Evolutionary conservation across 2,888 invertebrate species (phyloP).

Genomic region (Andrena chrysosceles): DNA sequence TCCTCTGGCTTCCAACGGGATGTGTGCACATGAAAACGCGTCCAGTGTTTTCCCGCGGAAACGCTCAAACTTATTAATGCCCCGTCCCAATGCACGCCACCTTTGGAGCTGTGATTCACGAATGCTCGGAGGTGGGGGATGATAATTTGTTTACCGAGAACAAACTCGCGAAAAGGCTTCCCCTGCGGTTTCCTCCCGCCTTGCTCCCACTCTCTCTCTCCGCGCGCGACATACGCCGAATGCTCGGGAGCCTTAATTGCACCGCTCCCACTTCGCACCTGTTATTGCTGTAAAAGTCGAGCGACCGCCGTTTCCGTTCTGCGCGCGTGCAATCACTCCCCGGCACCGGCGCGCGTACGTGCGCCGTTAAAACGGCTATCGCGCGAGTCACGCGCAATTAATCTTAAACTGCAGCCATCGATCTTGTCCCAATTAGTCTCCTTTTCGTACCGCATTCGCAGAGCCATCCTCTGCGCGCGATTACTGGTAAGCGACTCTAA

Average conservation of each 20-base stretch:
- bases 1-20: neutral
- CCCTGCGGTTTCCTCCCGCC: neutral
- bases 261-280: conserved; percentile 27
- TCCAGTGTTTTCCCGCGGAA: conserved; percentile 32
- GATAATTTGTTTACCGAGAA: conserved; percentile 57
- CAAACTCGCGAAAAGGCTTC: conserved; percentile 41
- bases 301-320: conserved; percentile 23
- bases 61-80: conserved; percentile 59
- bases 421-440: conserved; percentile 47
- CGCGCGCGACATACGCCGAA: neutral
- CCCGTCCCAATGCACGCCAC: neutral
- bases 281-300: conserved; percentile 50
- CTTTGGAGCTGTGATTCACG: conserved; percentile 50
- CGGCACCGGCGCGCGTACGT: conserved; percentile 6
- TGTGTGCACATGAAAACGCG: conserved; percentile 10
- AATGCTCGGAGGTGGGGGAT: conserved; percentile 29
- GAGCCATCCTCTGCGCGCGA: conserved; percentile 12
- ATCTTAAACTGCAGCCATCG: conserved; percentile 39
- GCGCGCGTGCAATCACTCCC: conserved; percentile 27
- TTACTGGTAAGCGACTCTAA: conserved; percentile 16
- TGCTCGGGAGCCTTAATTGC: conserved; percentile 7
- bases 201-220: neutral
- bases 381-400: conserved; percentile 52
- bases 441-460: conserved; percentile 28
- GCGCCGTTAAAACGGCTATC: conserved; percentile 30